Base-by-base conservation (phyloP, 35 echinoderm and acorn worm species). In the Apostichopus japonicus region DNA sequence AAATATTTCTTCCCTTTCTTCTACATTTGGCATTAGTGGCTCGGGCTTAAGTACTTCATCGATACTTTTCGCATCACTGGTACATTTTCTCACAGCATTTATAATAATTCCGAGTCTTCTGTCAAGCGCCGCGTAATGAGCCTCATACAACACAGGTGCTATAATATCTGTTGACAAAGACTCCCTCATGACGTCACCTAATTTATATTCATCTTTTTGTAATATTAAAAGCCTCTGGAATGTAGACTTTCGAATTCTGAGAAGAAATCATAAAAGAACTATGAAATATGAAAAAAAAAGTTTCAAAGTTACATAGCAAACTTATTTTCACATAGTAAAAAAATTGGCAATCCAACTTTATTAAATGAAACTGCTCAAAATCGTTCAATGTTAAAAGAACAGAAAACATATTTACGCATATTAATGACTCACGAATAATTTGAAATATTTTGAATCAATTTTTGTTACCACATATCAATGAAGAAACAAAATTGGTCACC, bases 131-230 rank as follows among this genome's bases (percentile, higher is more conserved):
- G 95, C 79, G 13, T 94, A 79, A 72, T 98, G 97, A 7, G 95
- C 84, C 53, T 98, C 94, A 22, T 96, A 79, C 10, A 98, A 27
- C 1, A 98, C 95, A 16, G 97, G 97, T 19, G 95, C 87, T 10
- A 98, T 89, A 21, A 92, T 4, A 65, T 98, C 97, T 84, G 54
- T 87, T 92, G 94, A 92, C 79, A 98, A 77, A 8, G 97, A 98
- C 53, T 98, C 97, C 23, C 97, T 63, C 97, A 98, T 98, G 79
- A 98, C 97, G 82, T 98, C 97, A 87, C 97, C 93, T 86, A 98
- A 90, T 55, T 84, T 92, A 54, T 96, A 98, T 24, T 94, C 56
- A 56, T 98, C 97, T 17, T 77, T 95, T 22, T 95, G 67, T 24
- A 98, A 91, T 14, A 94, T 78, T 75, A 90, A 24, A 59, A 98